Base-by-base conservation (phyloP, 2,888 invertebrate species). In the Subacronicta megacephala region DNA sequence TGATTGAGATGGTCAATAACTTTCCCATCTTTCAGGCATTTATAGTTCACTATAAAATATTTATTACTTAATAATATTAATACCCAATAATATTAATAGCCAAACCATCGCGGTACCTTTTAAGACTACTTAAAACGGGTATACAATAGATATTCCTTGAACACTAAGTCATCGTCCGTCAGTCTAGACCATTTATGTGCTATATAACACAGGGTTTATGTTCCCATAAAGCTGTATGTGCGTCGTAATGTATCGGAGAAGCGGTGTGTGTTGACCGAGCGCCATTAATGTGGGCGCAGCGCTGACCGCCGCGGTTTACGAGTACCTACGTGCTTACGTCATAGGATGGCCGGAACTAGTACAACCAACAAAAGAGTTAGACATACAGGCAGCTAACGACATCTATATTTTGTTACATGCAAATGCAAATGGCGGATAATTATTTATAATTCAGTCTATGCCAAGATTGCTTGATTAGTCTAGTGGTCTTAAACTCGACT, bases 171-270 rank as follows among this genome's bases (percentile, higher is more conserved):
- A 38, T 38, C 26, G 15, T 1, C 2, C 26, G 29, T 3, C 13
- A 15, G 62, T 49, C 56, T 62, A 56, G 36, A 41, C 12, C 45
- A 38, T 57, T 57, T 38, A 46, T 31, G 45, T 38, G 17, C 23
- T 31, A n/a, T 31, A 15, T 57, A 38, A 57, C 33, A 20, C 12
- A 35, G 42, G 33, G 50, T 51, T 58, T 46, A 58, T 38, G 36
- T 33, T 1, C 43, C 51, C 26, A 62, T 58, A 62, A 62, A 63
- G 46, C 29, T 31, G 3, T 43, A 17, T 31, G 16, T 29, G 23
- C 15, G 33, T 13, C 26, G 43, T 12, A 43, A 20, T 16, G 43
- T 55, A 38, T 56, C 35, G 17, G 5, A 33, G 15, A 23, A 17
- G 31, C 20, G 16, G 4, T 38, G 46, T 36, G 35, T 23, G 37